Evolutionary conservation across 2,797 vertebrate genomes (phyloP), one percentile per base, ranked within the genome.

Genomic region (Crocodylus rhombifer): DNA sequence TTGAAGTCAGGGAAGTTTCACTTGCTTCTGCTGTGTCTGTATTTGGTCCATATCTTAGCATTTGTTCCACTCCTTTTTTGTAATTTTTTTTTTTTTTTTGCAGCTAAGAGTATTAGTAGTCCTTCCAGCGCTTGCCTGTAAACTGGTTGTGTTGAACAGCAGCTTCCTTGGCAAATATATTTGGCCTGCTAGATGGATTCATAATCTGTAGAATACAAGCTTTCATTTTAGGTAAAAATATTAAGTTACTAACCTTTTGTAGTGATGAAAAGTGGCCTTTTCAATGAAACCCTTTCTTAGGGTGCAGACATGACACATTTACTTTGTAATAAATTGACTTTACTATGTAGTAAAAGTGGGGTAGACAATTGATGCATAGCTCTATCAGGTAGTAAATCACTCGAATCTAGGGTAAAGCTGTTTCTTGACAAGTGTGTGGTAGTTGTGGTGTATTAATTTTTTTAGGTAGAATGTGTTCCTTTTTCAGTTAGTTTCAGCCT

Each of bases 151-250:
- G 78, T 91, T 86, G 91, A 92, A 85, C 82, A 91, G 65, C 86
- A 85, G 0, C 63, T 84, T 93, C 15, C 67, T 92, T 85, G 23
- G 75, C 91, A 63, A 26, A 42, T 81, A 75, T 91, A 60, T 91
- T 92, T 90, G 67, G 36, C 81, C 91, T 94, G 42, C 82, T 86
- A 92, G 84, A 63, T 89, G 86, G 61, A 80, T 91, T 92, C 82
- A 91, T 90, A 93, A 86, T 81, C 36, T 42, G 58, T 56, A 69
- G 77, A 36, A 55, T 65, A 58, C 1, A 5, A 28, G 82, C n/a
- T 93, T 96, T 96, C 86, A 91, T 91, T 51, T 93, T 77, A 74
- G 77, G 30, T 75, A 63, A 69, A 60, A 73, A 77, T 10, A 51
- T 51, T 73, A 74, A 91, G 88, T 83, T 80, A 71, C 20, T 78